Evolutionary conservation across 2,797 vertebrate species (phyloP), one percentile per base, ranked within the genome.

Genomic region (Phaenicophaeus curvirostris): DNA sequence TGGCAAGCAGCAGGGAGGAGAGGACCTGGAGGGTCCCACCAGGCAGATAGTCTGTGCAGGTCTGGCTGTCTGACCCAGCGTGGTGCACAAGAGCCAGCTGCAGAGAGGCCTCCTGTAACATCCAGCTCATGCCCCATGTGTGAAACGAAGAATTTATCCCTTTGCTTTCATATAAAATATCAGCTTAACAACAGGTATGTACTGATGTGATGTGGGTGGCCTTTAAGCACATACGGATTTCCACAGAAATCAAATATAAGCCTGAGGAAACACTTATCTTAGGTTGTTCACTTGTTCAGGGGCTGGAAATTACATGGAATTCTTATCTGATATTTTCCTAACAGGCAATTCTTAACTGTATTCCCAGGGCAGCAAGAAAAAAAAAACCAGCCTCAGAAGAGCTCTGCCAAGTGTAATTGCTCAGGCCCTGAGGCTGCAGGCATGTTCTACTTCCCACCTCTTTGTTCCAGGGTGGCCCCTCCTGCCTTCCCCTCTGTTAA

Each of bases 261-360:
- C 95, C 96, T 55, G 86, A 96, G 96, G 97, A 97, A 97, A 96
- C 90, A 93, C 95, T 97, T 97, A 96, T 94, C 96, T 93, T 54
- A 69, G 81, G 91, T 95, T 92, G 94, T 96, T 97, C 97, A 97
- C 96, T 97, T 97, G 94, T 97, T 97, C 96, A 67, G 84, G 91
- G 94, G 92, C 75, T 97, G 95, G 95, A 97, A 97, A 97, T 97
- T 94, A 97, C 93, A 95, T 89, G 92, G 96, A 94, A 97, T 96
- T 94, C 96, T 97, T 98, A 97, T 97, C 96, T 96, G 96, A 97
- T 97, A 95, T 95, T 93, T 96, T 97, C 86, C 89, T 96, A 94
- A 96, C 97, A 97, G 95, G 89, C 94, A 97, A 77, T 74, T 85
- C 91, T 90, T 90, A 93, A 92, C 95, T 87, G 80, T 90, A 96